Conservation (phyloP, 2,113 vertebrate species). For the Melozone crissalis region DNA sequence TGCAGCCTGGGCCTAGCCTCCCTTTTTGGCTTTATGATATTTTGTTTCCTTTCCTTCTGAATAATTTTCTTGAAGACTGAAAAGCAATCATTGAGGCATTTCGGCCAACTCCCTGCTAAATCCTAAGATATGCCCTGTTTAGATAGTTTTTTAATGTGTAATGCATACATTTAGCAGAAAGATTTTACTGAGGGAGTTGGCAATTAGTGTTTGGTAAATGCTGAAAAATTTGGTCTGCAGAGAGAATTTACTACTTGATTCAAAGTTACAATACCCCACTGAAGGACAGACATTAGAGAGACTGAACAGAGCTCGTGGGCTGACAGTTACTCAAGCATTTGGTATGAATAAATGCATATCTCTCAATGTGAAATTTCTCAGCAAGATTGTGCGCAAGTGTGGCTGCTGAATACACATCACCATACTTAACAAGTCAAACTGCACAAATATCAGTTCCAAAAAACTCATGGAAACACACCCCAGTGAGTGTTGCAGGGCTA, state of each 20-base stretch:
- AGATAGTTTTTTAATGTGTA: constrained; percentile 2
- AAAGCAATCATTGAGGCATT: constrained; percentile 55
- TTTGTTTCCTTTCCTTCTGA: constrained; percentile 61
- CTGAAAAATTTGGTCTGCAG: constrained; percentile 47
- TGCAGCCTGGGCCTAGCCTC: background rate
- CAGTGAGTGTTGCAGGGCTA: background rate
- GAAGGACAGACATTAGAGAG: background rate
- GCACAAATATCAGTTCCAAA: background rate
- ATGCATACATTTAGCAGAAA: background rate
- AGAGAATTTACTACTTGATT: background rate
- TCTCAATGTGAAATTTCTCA: background rate
- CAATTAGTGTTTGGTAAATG: constrained; percentile 36
- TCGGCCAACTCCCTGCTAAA: constrained; percentile 60
- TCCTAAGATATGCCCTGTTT: constrained; percentile 30
- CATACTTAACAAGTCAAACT: background rate
- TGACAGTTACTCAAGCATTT: constrained; percentile 6
- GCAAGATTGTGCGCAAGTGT: background rate
- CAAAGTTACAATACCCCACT: background rate
- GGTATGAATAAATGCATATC: background rate
- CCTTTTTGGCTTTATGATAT: constrained; percentile 42
- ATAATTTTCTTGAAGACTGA: constrained; percentile 65
- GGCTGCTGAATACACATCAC: background rate
- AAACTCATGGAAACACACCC: rapidly evolving
- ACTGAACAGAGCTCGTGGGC: background rate
- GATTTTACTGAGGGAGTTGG: background rate